Conservation (phyloP, 2,113 vertebrate species). For the Ochotona curzoniae region DNA sequence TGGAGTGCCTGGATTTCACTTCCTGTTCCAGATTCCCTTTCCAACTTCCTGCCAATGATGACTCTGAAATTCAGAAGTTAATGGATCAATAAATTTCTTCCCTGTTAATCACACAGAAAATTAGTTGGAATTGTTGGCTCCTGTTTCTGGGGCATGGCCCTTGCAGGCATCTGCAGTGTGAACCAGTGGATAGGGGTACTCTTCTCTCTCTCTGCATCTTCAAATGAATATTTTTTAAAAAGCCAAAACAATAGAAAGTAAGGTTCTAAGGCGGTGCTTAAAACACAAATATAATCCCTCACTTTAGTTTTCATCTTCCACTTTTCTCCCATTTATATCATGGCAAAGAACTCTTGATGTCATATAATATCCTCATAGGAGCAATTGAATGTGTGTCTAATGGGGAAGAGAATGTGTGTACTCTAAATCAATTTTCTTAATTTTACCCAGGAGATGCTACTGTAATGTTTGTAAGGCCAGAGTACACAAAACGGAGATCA, state of each 20-base stretch:
- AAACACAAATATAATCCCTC: slow-evolving; percentile 11
- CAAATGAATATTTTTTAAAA: no score
- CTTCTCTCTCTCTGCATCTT: no score
- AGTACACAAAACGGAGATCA: slow-evolving; percentile 52
- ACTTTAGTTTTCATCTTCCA: slow-evolving; percentile 3
- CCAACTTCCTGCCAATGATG: no score
- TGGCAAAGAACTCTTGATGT: slow-evolving; percentile 54
- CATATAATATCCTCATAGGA: slow-evolving; percentile 71
- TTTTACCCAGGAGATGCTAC: slow-evolving; percentile 76
- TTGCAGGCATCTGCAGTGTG: no score
- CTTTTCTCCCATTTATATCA: slow-evolving; percentile 54
- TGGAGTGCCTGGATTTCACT: no score
- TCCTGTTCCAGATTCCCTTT: no score
- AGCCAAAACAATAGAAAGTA: neutral
- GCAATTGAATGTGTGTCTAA: slow-evolving; percentile 46
- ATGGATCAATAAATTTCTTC: no score
- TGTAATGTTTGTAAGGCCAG: slow-evolving; percentile 67
- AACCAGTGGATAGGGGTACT: no score
- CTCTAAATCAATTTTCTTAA: slow-evolving; percentile 78
- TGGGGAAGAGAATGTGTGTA: slow-evolving; percentile 58
- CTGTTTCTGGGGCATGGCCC: no score
- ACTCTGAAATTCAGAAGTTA: no score
- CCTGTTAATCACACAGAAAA: no score
- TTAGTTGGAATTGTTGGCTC: no score
- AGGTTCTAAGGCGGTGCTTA: neutral